A percentile compares a stretch with the other conserved stretches of the same genome.
Conservation (phyloP, 2,888 invertebrate genomes). For the Steromphala cineraria region DNA sequence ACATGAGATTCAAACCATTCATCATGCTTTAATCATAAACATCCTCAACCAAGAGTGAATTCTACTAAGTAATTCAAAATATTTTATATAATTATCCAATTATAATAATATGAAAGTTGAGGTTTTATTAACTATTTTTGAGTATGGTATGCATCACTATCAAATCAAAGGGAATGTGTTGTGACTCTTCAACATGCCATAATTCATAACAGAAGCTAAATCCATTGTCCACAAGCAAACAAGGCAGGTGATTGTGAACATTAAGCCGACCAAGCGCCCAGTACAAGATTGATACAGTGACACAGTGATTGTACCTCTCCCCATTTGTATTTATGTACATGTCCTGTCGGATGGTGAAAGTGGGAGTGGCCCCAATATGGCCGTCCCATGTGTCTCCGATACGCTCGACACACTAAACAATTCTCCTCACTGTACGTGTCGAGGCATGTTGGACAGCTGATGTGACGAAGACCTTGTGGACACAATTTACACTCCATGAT, state of each 20-base stretch:
- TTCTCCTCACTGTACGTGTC: slow-evolving; percentile 33
- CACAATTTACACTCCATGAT: background rate
- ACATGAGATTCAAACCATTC: too few relatives aligned
- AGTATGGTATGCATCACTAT: too few relatives aligned
- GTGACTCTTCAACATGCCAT: too few relatives aligned
- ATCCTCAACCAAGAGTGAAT: too few relatives aligned
- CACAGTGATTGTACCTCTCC: background rate
- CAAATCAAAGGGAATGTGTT: too few relatives aligned
- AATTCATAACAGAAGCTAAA: slow-evolving; percentile 9
- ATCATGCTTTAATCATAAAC: too few relatives aligned
- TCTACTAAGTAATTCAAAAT: too few relatives aligned
- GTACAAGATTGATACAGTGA: background rate
- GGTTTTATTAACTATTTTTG: too few relatives aligned
- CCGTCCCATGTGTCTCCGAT: slow-evolving; percentile 54
- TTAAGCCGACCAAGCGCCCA: background rate
- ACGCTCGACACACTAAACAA: slow-evolving; percentile 58
- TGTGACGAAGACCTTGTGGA: background rate
- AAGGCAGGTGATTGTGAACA: background rate
- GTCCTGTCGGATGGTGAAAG: slow-evolving; percentile 48
- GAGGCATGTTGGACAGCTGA: slow-evolving; percentile 11
- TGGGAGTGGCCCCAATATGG: slow-evolving; percentile 57
- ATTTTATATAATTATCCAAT: too few relatives aligned
- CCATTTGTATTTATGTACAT: slow-evolving; percentile 19
- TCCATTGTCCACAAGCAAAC: background rate
- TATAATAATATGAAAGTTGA: too few relatives aligned